Evolutionary conservation across 2,888 invertebrate species (phyloP), one percentile per base, ranked within the genome.

Genomic region (Pherbina coryleti): DNA sequence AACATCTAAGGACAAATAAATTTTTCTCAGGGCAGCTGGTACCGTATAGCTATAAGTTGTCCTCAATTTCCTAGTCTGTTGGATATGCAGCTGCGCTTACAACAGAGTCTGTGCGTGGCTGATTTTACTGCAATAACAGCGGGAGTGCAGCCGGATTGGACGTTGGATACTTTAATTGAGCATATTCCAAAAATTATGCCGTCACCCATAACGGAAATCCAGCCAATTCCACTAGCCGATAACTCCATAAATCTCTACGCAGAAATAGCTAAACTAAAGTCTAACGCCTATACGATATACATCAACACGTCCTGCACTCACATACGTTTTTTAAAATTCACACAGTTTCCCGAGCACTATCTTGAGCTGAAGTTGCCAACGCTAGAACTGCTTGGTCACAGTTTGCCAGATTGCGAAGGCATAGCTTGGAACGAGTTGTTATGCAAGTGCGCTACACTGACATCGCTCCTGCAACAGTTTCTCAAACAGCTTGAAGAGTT

Each of bases 311-410:
- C 19, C 5, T 86, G 79, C 75, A 83, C 81, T 0, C 70, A 78
- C 0, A 80, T 89, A 3, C 85, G 84, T 3, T 87, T 90, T 66
- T 81, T 81, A 25, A 79, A 85, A 17, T 89, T 90, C 73, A 72
- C 75, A 2, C 84, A 85, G 7, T 82, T 83, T 51, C 84, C 85
- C 2, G 81, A 83, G 5, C 89, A 89, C 75, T 88, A 82, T 64
- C 44, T 90, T 8, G 84, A 88, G 74, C 74, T 88, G 17, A 81
- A 81, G 25, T 44, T 87, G 34, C 84, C 85, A 2, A 76, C 81
- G 3, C 66, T 89, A 1, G 79, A 81, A 2, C 28, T 88, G 11
- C 44, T 81, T 9, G 82, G 82, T 0, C 88, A 89, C 77, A 90
- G 89, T 77, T 79, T 89, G 2, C 89, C 90, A 0, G 83, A 83